Percentiles rank a stretch among this genome's conserved stretches.
Conservation (phyloP, 2,888 invertebrate genomes). For the Cheilosia pagana region DNA sequence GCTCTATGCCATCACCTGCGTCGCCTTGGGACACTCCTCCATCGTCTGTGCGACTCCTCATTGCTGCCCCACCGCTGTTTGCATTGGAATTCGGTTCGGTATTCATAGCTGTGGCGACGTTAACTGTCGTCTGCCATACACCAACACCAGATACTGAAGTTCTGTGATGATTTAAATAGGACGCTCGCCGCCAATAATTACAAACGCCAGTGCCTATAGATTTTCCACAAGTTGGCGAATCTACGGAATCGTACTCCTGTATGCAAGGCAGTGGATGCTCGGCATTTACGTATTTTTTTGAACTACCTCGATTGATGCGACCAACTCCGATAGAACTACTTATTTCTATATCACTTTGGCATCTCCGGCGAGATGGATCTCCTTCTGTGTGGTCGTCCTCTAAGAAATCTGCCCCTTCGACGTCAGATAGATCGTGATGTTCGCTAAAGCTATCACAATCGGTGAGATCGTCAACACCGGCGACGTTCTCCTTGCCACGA, state of each 20-base stretch:
- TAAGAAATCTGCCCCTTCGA: conserved; percentile 74
- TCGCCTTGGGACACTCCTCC: conserved; percentile 77
- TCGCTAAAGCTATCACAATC: conserved; percentile 79
- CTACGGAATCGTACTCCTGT: conserved; percentile 60
- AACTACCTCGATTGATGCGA: conserved; percentile 55
- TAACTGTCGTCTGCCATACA: conserved; percentile 77
- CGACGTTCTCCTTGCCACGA: conserved; percentile 74
- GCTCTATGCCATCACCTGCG: conserved; percentile 76
- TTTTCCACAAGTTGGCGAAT: conserved; percentile 28
- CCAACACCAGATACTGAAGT: conserved; percentile 74
- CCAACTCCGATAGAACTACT: conserved; percentile 47
- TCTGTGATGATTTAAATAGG: conserved; percentile 31
- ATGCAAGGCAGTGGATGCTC: conserved; percentile 57
- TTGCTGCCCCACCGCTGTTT: conserved; percentile 76
- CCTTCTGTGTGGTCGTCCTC: conserved; percentile 76
- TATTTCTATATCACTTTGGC: conserved; percentile 68
- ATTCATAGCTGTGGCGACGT: conserved; percentile 76
- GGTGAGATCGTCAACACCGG: conserved; percentile 74
- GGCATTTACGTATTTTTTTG: conserved; percentile 40
- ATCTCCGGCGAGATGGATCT: conserved; percentile 40
- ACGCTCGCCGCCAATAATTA: conserved; percentile 43
- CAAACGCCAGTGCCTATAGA: conserved; percentile 41
- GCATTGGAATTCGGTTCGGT: conserved; percentile 68
- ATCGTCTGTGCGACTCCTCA: conserved; percentile 53
- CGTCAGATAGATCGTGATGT: conserved; percentile 77